phyloP scores from a whole-genome alignment of 2,797 vertebrate genomes.

The Cynopterus sphinx region DNA sequence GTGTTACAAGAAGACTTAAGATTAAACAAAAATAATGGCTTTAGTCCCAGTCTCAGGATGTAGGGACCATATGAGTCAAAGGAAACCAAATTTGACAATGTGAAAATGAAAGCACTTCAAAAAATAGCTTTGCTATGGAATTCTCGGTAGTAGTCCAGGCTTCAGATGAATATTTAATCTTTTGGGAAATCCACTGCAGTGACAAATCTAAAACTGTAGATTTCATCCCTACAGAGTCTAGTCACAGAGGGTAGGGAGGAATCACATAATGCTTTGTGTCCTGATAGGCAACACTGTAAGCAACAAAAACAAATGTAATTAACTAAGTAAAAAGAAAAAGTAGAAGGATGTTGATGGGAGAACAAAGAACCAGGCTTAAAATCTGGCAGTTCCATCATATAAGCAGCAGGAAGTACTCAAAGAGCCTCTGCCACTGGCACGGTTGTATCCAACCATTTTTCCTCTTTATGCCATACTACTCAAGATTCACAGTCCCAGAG shows the following conservation, averaged over 20 bases:
- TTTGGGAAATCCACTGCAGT: conserved; percentile 53
- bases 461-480: not conserved
- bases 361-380: not conserved
- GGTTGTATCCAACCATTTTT: not conserved
- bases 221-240: not conserved
- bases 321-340: not conserved
- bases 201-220: conserved; percentile 40
- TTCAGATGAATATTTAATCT: conserved; percentile 46
- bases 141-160: not conserved
- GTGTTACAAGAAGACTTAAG: conserved; percentile 60
- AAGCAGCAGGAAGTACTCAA: not conserved
- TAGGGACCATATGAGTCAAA: conserved; percentile 28
- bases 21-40: conserved; percentile 59
- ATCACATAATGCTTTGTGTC: not conserved
- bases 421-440: not conserved
- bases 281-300: not conserved
- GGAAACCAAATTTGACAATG: conserved; percentile 28
- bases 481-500: not conserved
- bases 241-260: not conserved
- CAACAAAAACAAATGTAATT: conserved; percentile 9
- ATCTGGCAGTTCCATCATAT: not conserved
- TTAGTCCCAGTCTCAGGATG: conserved; percentile 33
- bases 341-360: not conserved
- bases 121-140: conserved; percentile 47
- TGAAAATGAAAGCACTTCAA: conserved; percentile 51